These are phyloP conservation scores for Coptotermes formosanus DNA, from an alignment of 1,140 invertebrate species.

Conservation along the genomic window DNA sequence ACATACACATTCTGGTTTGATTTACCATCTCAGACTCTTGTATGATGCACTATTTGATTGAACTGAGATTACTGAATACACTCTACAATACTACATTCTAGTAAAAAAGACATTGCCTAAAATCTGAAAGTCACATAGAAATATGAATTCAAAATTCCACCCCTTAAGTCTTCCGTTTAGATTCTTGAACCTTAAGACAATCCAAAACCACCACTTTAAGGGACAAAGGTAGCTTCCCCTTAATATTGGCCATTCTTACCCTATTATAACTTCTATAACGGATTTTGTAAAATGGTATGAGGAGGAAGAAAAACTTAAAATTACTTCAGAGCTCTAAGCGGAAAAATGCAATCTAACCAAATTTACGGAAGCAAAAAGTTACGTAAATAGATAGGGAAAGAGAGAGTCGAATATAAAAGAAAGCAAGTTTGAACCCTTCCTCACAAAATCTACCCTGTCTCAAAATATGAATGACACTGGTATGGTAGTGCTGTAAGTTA, in stretches of 20 bases:
- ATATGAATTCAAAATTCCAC: background rate
- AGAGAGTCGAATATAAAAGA: background rate
- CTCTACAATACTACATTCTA: too few relatives aligned
- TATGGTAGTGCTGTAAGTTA: background rate
- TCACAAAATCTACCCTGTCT: background rate
- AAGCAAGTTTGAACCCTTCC: background rate
- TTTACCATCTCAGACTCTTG: too few relatives aligned
- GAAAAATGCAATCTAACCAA: background rate
- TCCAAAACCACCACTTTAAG: background rate
- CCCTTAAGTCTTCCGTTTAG: background rate
- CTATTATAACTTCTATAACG: background rate
- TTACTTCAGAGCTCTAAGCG: background rate
- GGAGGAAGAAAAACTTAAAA: background rate
- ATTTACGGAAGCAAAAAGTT: background rate
- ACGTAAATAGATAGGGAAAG: background rate
- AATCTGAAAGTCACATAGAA: too few relatives aligned
- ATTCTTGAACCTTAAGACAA: background rate
- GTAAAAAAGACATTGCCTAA: too few relatives aligned
- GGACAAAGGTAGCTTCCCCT: background rate
- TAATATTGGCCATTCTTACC: background rate
- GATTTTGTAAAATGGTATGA: background rate
- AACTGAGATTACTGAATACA: too few relatives aligned
- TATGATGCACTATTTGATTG: too few relatives aligned
- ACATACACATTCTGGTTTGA: too few relatives aligned
- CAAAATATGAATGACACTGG: background rate